Evolutionary conservation across 2,113 vertebrate genomes (phyloP).

Genomic region (Platysternon megacephalum): DNA sequence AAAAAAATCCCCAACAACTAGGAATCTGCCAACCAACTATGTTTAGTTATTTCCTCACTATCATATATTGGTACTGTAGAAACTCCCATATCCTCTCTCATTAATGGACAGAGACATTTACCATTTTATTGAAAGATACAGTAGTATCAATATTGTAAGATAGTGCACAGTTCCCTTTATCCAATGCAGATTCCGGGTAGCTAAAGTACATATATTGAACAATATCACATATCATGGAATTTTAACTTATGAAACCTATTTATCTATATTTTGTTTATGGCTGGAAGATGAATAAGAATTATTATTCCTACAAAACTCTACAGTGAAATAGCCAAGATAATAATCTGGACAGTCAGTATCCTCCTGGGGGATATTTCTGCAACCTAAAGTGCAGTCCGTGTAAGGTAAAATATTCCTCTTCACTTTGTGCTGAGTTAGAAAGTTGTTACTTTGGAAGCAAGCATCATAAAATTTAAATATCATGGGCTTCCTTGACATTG

Average conservation of each 20-base stretch:
- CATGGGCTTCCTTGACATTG: constrained; percentile 47
- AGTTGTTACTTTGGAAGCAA: constrained; percentile 37
- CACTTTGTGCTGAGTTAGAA: constrained; percentile 47
- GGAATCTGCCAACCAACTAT: not conserved
- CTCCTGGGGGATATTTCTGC: constrained; percentile 51
- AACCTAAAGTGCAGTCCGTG: constrained; percentile 19
- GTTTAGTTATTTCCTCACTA: not conserved
- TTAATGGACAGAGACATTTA: not conserved
- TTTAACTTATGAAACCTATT: constrained; percentile 38
- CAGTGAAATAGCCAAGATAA: constrained; percentile 24
- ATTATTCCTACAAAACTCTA: constrained; percentile 20
- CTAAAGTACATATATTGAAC: not conserved
- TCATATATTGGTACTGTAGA: not conserved
- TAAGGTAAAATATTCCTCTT: constrained; percentile 55
- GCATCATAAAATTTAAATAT: constrained; percentile 64
- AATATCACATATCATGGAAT: not conserved
- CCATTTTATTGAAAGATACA: not conserved
- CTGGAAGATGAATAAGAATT: constrained; percentile 23
- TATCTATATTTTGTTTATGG: constrained; percentile 2
- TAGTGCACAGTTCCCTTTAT: not conserved
- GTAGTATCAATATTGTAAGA: not conserved
- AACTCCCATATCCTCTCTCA: not conserved
- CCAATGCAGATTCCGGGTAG: not conserved
- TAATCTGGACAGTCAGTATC: constrained; percentile 37
- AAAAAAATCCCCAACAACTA: not conserved